phyloP scores from a whole-genome alignment of 2,888 invertebrate genomes.

The Tetragonula carbonaria region DNA sequence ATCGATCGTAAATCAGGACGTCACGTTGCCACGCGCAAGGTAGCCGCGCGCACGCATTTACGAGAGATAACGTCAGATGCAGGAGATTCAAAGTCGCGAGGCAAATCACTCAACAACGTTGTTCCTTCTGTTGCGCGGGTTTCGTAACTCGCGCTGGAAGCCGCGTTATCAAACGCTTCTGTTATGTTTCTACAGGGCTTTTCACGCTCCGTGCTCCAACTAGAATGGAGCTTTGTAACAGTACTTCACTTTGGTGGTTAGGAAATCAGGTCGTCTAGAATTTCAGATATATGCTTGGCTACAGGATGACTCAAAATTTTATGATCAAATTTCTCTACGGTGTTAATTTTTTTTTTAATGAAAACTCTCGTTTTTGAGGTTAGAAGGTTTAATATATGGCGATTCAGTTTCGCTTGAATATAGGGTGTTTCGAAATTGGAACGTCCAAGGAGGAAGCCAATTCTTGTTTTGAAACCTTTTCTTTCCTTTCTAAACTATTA shows the following conservation, averaged over 20 bases:
- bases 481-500: background rate
- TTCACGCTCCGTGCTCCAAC: background rate
- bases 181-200: background rate
- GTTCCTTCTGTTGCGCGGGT: background rate
- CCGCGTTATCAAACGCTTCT: background rate
- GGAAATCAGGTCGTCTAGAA: background rate
- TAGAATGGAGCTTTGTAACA: background rate
- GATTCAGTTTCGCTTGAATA: background rate
- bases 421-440: background rate
- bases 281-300: background rate
- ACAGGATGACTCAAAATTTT: background rate
- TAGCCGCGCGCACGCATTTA: background rate
- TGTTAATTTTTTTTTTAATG: no score
- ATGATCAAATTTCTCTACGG: background rate
- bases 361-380: background rate
- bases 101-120: background rate
- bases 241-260: background rate
- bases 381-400: background rate
- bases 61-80: conserved; percentile 1
- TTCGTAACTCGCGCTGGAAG: background rate
- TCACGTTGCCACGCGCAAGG: background rate
- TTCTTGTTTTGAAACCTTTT: background rate
- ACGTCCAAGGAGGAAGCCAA: background rate
- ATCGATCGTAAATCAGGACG: conserved; percentile 23
- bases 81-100: background rate